Evolutionary conservation across 2,113 vertebrate species (phyloP).

Genomic region (Apteryx owenii): DNA sequence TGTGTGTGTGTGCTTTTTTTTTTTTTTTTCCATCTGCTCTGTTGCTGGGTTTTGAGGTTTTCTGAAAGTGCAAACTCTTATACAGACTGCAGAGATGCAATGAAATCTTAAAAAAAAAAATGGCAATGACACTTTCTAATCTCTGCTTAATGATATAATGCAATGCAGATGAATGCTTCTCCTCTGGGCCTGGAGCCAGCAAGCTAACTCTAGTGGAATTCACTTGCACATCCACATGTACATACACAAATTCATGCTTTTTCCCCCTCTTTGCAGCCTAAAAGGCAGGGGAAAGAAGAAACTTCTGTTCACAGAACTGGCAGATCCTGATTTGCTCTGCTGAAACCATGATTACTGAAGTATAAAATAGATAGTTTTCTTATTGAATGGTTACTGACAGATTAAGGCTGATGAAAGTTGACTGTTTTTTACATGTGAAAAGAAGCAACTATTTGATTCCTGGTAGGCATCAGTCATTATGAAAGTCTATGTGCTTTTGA

Average conservation of each 20-base stretch:
- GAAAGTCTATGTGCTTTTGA: neutral
- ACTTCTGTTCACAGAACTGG: conserved; percentile 3
- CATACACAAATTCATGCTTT: neutral
- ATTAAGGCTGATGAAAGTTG: conserved; percentile 31
- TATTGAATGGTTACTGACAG: conserved; percentile 34
- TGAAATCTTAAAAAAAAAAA: neutral
- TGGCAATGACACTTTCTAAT: neutral
- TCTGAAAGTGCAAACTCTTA: neutral
- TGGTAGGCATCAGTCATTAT: conserved; percentile 45
- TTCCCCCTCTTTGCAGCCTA: neutral
- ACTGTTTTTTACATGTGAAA: conserved; percentile 12
- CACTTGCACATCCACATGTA: conserved; percentile 23
- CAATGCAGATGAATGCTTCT: conserved; percentile 15
- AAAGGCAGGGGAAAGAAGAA: neutral
- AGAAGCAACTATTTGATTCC: conserved; percentile 56
- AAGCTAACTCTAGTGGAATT: conserved; percentile 1
- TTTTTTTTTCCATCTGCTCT: neutral
- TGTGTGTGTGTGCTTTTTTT: no score
- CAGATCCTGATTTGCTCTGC: conserved; percentile 25
- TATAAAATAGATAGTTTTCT: conserved; percentile 55
- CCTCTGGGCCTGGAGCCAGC: conserved; percentile 38
- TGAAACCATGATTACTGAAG: conserved; percentile 57
- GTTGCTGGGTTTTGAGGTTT: neutral
- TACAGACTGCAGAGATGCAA: neutral
- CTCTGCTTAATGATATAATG: neutral